Evolutionary conservation across 2,888 invertebrate species (phyloP), one percentile per base, ranked within the genome.

Genomic region (Agonopterix alstromeriana): DNA sequence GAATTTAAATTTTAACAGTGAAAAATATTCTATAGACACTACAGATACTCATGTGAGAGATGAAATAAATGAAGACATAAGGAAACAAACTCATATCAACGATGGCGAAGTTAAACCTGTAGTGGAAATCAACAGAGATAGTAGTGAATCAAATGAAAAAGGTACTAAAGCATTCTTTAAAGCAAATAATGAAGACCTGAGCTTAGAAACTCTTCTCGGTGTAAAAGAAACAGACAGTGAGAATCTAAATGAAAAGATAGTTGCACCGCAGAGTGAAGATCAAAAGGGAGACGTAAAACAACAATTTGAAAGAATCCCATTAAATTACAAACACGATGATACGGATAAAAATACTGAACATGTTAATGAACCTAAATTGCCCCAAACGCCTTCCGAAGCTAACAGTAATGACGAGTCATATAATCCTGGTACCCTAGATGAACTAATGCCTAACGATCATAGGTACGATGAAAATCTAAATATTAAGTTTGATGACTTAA

Each of bases 261-360:
- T 64, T 36, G 44, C 49, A 46, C 44, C 62, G 11, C 62, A 61
- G 27, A 51, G 51, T 12, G 35, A 56, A 48, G 44, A 47, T 46
- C 52, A 60, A 51, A 65, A 65, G 50, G 66, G 49, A 10, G 72
- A 87, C 53, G 67, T 84, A 1, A 87, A 87, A 65, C 75, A 87
- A 65, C 73, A 86, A 54, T 84, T 89, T 66, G 87, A 90, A 73
- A 75, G 84, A 60, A 82, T 87, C 51, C 89, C 90, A 4, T 60
- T 80, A 46, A 67, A 85, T 68, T 87, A 89, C 53, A 84, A 83
- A 50, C 85, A 85, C 50, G 69, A 63, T 42, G 56, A 70, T 48
- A 63, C 65, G 40, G 60, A 60, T 52, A 47, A 66, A 47, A 55
- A 61, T 47, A 38, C 38, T 35, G 55, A 60, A 4, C 48, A 56